Conservation (phyloP, 2,797 vertebrate genomes). For the Smutsia temminckii region DNA sequence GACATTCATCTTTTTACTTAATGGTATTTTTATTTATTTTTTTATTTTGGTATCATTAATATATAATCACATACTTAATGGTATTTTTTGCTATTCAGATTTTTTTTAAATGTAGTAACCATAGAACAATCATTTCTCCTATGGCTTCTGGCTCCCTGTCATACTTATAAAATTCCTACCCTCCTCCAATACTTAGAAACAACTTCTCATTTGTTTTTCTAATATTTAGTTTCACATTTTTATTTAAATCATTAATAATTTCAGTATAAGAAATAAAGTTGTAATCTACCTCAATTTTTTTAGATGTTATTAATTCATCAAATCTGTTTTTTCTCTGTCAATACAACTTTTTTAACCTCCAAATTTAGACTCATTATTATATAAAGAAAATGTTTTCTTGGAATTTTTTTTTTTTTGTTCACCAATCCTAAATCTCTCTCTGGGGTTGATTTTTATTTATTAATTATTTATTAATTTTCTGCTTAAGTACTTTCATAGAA, state of each 20-base stretch:
- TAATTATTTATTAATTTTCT: not conserved
- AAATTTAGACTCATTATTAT: constrained; percentile 1
- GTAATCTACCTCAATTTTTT: not conserved
- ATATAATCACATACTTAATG: not conserved
- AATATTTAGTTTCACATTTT: not conserved
- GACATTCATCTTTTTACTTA: not conserved
- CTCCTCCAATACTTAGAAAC: not conserved
- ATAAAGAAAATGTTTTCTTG: constrained; percentile 9
- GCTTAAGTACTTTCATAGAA: not conserved
- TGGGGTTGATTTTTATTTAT: not conserved
- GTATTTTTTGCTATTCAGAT: not conserved
- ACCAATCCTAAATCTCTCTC: not conserved
- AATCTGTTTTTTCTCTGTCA: not conserved
- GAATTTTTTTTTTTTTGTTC: not conserved
- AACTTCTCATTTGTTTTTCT: not conserved
- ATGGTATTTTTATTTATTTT: not conserved
- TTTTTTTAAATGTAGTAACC: not conserved
- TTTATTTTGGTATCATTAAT: not conserved
- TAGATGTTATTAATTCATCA: not conserved
- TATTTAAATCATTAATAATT: not conserved
- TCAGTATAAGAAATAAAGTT: not conserved
- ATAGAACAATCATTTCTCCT: not conserved
- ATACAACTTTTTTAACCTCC: not conserved
- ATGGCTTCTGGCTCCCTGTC: not conserved
- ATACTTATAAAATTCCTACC: not conserved